Evolutionary conservation across 2,797 vertebrate genomes (phyloP).

Genomic region (Sebastes alutus): DNA sequence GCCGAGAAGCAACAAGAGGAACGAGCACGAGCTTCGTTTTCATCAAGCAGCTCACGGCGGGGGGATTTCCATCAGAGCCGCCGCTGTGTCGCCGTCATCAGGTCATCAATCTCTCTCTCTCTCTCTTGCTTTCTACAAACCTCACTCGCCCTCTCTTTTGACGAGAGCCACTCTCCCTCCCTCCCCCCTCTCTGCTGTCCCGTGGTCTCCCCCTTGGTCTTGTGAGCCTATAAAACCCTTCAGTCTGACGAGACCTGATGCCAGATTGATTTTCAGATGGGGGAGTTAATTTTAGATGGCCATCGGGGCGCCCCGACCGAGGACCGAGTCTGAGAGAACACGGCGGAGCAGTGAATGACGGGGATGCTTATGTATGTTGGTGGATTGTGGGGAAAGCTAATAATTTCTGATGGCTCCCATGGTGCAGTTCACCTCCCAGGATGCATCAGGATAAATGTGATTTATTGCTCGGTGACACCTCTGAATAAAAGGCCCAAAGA

Average conservation of each 20-base stretch:
- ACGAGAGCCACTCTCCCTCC: not conserved
- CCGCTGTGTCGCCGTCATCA: slow-evolving; percentile 1
- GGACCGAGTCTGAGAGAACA: not conserved
- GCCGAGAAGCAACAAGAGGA: slow-evolving; percentile 4
- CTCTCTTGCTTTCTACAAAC: not conserved
- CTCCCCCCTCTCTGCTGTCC: not conserved
- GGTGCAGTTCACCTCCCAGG: slow-evolving; percentile 30
- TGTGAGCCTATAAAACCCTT: not conserved
- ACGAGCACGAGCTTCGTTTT: not conserved
- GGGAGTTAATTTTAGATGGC: slow-evolving; percentile 54
- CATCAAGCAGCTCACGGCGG: slow-evolving; percentile 18
- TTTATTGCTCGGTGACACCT: slow-evolving; percentile 7
- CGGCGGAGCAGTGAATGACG: not conserved
- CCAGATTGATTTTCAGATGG: slow-evolving; percentile 56
- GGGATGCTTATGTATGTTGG: not conserved
- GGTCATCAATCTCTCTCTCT: slow-evolving; percentile 39
- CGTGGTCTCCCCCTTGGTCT: fast-evolving
- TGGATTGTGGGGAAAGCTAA: not conserved
- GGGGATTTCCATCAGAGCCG: slow-evolving; percentile 42
- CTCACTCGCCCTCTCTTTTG: not conserved
- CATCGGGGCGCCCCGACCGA: not conserved
- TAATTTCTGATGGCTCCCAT: slow-evolving; percentile 41
- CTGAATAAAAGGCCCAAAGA: not conserved
- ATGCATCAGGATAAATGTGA: slow-evolving; percentile 35
- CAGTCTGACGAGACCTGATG: slow-evolving; percentile 42